phyloP scores from a whole-genome alignment of 2,888 invertebrate species.

The Ypsolopha scabrella region DNA sequence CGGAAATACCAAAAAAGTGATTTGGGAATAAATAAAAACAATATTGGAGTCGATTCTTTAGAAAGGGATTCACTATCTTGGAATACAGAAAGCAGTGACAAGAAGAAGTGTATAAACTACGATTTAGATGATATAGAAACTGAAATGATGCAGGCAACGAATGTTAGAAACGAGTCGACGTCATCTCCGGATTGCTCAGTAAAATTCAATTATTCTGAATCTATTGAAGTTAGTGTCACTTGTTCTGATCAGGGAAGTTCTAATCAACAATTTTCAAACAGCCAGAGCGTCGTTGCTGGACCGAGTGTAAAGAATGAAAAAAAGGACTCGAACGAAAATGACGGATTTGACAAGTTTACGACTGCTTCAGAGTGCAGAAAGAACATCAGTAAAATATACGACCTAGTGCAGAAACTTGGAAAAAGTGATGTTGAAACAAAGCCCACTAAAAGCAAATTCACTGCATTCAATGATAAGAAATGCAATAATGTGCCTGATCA shows the following conservation, averaged over 20 bases:
- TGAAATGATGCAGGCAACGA: slow-evolving; percentile 35
- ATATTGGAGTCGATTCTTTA: no score
- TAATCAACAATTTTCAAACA: no score
- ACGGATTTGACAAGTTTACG: slow-evolving; percentile 18
- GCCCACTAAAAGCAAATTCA: no score
- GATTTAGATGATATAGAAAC: slow-evolving; percentile 46
- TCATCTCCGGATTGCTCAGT: no score
- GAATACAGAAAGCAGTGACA: slow-evolving; percentile 10
- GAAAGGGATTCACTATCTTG: not conserved
- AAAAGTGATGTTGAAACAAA: slow-evolving; percentile 14
- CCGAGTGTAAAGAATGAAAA: no score
- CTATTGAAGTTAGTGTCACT: no score
- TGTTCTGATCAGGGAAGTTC: no score
- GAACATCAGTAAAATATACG: slow-evolving; percentile 53
- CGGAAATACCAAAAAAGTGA: not conserved
- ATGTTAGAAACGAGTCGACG: slow-evolving; percentile 8
- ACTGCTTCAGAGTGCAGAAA: slow-evolving; percentile 38
- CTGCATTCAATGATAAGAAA: no score
- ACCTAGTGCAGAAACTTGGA: slow-evolving; percentile 37
- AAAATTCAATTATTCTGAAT: no score
- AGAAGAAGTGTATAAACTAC: slow-evolving; percentile 34
- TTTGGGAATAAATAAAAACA: not conserved
- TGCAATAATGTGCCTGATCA: no score
- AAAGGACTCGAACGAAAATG: slow-evolving; percentile 1
- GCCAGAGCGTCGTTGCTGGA: no score